A percentile compares a stretch with the other conserved stretches of the same genome.
Conservation (phyloP, 2,113 vertebrate species). For the Neopipo cinnamomea region DNA sequence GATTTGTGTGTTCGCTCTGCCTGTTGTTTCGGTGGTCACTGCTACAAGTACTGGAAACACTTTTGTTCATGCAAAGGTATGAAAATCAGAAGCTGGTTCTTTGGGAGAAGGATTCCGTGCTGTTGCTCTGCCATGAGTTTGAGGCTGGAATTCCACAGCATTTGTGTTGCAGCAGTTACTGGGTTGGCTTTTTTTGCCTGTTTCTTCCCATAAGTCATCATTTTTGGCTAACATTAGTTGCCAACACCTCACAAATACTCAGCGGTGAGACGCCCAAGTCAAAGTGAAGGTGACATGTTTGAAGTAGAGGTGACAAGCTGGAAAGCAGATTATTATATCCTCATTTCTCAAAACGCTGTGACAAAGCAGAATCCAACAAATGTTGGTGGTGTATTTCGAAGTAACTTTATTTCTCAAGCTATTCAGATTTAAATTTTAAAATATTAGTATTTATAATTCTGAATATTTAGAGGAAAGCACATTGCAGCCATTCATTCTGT, state of each 20-base stretch:
- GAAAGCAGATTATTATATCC: background rate
- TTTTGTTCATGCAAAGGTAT: background rate
- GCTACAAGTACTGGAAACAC: background rate
- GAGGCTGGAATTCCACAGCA: background rate
- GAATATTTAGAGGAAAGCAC: background rate
- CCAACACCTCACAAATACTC: background rate
- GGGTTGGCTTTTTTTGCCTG: background rate
- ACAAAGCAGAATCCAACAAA: background rate
- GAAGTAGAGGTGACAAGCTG: background rate
- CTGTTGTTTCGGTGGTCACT: accelerated
- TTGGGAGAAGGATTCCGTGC: background rate
- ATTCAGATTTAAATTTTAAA: background rate
- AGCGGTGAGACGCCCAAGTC: background rate
- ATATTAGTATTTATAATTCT: background rate
- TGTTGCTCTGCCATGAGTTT: background rate
- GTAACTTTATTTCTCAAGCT: background rate
- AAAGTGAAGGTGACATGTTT: background rate
- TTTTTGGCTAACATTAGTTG: background rate
- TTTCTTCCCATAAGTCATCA: background rate
- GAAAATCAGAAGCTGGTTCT: background rate
- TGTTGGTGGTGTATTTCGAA: background rate
- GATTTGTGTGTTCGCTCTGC: background rate
- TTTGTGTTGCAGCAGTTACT: background rate
- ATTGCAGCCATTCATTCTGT: background rate
- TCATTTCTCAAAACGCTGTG: background rate